Conservation (phyloP, 2,888 invertebrate genomes). For the Brenthis hecate region DNA sequence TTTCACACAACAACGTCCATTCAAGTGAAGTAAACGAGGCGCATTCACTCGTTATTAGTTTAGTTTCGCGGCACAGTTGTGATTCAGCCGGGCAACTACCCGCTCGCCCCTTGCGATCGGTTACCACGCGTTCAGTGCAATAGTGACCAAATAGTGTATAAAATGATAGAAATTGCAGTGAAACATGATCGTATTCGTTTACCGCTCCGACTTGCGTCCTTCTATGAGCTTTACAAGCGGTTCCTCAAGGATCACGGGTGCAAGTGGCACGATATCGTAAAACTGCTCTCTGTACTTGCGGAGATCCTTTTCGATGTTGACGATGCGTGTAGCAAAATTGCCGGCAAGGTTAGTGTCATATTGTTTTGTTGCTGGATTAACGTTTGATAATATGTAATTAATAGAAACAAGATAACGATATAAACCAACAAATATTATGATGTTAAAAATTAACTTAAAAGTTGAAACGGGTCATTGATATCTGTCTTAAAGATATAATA, state of each 20-base stretch:
- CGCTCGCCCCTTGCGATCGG: slow-evolving; percentile 59
- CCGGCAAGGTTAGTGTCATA: slow-evolving; percentile 72
- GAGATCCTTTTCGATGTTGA: slow-evolving; percentile 77
- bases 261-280: slow-evolving; percentile 77
- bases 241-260: slow-evolving; percentile 77
- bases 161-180: slow-evolving; percentile 67
- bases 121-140: slow-evolving; percentile 45
- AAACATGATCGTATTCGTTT: slow-evolving; percentile 60
- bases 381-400: not conserved
- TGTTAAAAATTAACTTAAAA: not conserved
- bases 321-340: slow-evolving; percentile 66
- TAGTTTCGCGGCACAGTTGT: slow-evolving; percentile 59
- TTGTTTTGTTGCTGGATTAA: slow-evolving; percentile 28
- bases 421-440: slow-evolving; percentile 22
- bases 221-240: slow-evolving; percentile 73
- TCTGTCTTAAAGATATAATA: slow-evolving; percentile 2
- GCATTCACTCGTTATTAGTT: slow-evolving; percentile 42
- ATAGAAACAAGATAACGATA: slow-evolving; percentile 21
- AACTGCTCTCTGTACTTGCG: slow-evolving; percentile 69
- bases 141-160: slow-evolving; percentile 49
- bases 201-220: slow-evolving; percentile 65
- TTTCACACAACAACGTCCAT: slow-evolving; percentile 20
- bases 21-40: slow-evolving; percentile 29
- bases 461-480: no score
- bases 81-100: slow-evolving; percentile 64